Evolutionary conservation across 2,888 invertebrate species (phyloP).

Genomic region (Chironomus riparius): DNA sequence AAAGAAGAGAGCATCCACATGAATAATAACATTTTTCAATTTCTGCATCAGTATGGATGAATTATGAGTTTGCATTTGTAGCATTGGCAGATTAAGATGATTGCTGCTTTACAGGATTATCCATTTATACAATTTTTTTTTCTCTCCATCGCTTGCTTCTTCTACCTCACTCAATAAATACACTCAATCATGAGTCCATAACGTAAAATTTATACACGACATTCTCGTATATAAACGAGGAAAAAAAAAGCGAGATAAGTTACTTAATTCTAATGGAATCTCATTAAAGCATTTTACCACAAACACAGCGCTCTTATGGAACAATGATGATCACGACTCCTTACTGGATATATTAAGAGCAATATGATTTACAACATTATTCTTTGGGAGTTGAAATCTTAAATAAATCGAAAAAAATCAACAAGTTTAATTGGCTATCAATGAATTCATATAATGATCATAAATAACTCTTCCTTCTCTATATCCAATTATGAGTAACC

Average conservation of each 20-base stretch:
- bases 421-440: conserved; percentile 22
- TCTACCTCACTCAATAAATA: not conserved
- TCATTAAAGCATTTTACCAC: not conserved
- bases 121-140: not conserved
- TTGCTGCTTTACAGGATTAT: not conserved
- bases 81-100: not conserved
- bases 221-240: too few species aligned
- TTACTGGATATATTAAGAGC: not conserved
- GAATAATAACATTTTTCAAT: not conserved
- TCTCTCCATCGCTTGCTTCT: not conserved
- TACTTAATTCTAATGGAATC: not conserved
- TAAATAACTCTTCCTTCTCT: not conserved
- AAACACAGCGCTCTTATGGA: not conserved
- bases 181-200: too few species aligned
- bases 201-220: too few species aligned
- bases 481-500: not conserved
- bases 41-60: not conserved
- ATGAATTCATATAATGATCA: not conserved
- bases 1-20: not conserved
- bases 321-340: not conserved
- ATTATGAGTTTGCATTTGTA: conserved; percentile 2
- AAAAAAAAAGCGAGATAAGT: not conserved
- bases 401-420: conserved; percentile 16
- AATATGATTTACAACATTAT: not conserved
- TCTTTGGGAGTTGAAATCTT: not conserved